Evolutionary conservation across 2,797 vertebrate species (phyloP).

Genomic region (Propithecus deckenii): DNA sequence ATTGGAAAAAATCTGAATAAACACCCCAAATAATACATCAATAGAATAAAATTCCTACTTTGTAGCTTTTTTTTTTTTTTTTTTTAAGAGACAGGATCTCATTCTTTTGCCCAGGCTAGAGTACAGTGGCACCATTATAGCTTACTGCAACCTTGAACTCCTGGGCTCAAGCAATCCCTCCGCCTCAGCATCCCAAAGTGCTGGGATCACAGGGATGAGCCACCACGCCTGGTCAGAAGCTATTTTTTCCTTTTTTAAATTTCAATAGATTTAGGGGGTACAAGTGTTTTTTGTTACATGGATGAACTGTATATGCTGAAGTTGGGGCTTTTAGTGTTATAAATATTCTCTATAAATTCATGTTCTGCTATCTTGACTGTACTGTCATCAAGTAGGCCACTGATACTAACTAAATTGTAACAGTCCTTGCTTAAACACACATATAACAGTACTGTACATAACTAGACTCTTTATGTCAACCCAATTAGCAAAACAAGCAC

Average conservation of each 20-base stretch:
- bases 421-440: background rate
- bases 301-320: too few relatives aligned
- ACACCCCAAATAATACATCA: constrained; percentile 48
- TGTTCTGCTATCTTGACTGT: background rate
- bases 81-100: background rate
- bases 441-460: background rate
- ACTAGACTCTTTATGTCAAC: background rate
- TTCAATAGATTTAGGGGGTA: too few relatives aligned
- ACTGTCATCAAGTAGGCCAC: background rate
- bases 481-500: background rate
- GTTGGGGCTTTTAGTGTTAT: background rate
- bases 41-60: constrained; percentile 26
- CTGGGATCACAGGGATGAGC: background rate
- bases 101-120: background rate
- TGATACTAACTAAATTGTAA: background rate
- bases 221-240: background rate
- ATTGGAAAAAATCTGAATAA: constrained; percentile 67
- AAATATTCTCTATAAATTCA: background rate
- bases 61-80: constrained; percentile 11
- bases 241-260: background rate
- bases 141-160: background rate
- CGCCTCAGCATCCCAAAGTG: background rate
- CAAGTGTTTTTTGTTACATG: too few relatives aligned
- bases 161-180: background rate
- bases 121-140: too few relatives aligned